Base-by-base conservation (phyloP, 2,113 vertebrate genomes). In the Lanius ludovicianus region DNA sequence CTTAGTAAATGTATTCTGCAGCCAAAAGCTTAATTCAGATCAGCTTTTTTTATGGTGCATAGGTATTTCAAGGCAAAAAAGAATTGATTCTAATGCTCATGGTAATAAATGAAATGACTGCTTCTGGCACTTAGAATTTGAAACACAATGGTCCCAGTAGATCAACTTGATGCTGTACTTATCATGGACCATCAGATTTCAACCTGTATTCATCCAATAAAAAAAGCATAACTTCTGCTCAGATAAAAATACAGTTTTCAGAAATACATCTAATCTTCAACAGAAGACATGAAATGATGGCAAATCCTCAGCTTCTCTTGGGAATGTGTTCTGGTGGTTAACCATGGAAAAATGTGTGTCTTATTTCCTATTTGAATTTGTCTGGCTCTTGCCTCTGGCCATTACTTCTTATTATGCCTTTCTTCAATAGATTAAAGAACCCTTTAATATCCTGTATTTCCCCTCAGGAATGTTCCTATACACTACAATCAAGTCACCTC, bases 381-480 rank as follows among this genome's bases (percentile, higher is more conserved):
- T 49, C 93, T 95, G 79, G 33, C 37, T 93, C 80, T 92, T 86
- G 89, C 94, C 78, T 94, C 84, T 4, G 20, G 95, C 62, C 77
- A 71, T 84, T 89, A 63, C 60, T 70, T 95, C 76, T 95, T 91
- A 79, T 93, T 91, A 79, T 42, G 77, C 81, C 31, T 93, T 93
- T 95, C 74, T 96, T 92, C 64, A 92, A 55, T 11, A 91, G 93
- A 95, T 92, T 92, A 95, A 97, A 95, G 93, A 96, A 35, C 28
- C 44, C 65, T 93, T 95, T 94, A 93, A 95, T 89, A 95, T 76
- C 82, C 87, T 91, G 65, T 49, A 89, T 78, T 82, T 95, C 56
- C 70, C 41, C 44, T 23, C 74, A 89, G 89, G 87, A 94, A 82
- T 89, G 46, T 94, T 96, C 65, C 75, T 95, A 33, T 53, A 49